Conservation (phyloP, 2,113 vertebrate species). For the Osmerus mordax region DNA sequence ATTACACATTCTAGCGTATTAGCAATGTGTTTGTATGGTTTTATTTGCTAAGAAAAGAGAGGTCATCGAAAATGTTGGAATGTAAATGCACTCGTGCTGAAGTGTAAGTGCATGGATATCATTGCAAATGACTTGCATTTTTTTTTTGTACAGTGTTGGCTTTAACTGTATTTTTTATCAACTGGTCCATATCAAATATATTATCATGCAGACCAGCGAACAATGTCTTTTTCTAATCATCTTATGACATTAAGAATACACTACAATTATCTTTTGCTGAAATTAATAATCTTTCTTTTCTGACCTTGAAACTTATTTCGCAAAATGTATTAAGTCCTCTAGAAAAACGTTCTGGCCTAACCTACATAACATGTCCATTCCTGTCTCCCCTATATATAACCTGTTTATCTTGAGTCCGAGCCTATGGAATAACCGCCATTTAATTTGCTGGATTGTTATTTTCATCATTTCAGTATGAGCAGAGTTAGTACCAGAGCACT, state of each 20-base stretch:
- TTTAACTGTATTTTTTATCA: constrained; percentile 57
- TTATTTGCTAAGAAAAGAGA: constrained; percentile 44
- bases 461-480: no score
- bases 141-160: constrained; percentile 77
- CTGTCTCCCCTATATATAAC: no score
- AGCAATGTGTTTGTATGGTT: constrained; percentile 49
- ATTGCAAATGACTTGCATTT: constrained; percentile 79
- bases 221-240: constrained; percentile 37
- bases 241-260: background rate
- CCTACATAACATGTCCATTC: no score
- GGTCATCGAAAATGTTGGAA: constrained; percentile 55
- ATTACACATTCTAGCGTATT: constrained; percentile 46
- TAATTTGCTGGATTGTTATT: no score
- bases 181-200: constrained; percentile 55
- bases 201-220: constrained; percentile 35
- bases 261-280: no score
- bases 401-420: no score
- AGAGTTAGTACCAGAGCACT: no score
- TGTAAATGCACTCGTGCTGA: constrained; percentile 65
- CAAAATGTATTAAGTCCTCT: no score
- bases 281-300: no score
- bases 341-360: no score
- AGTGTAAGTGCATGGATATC: constrained; percentile 60
- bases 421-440: no score
- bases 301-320: no score